Conservation (phyloP, 2,888 invertebrate genomes). For the Anodontia alba region DNA sequence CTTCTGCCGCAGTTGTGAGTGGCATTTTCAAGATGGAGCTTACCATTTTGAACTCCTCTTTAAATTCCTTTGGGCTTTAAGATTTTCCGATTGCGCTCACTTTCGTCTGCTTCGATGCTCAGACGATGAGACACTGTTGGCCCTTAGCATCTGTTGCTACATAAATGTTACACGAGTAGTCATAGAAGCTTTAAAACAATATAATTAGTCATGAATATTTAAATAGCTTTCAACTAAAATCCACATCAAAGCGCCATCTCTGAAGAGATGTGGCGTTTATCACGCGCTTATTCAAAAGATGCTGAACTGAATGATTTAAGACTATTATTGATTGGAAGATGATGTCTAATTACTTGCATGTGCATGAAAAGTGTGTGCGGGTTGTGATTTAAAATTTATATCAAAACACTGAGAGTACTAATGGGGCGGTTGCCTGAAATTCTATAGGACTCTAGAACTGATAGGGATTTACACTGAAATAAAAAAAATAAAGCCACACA, state of each 20-base stretch:
- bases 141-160: not conserved
- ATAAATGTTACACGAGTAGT: not conserved
- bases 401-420: no score
- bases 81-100: not conserved
- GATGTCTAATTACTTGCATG: no score
- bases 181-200: not conserved
- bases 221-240: not conserved
- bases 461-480: no score
- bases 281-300: not conserved
- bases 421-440: no score
- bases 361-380: no score
- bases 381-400: no score
- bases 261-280: not conserved
- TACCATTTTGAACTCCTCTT: not conserved
- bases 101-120: not conserved
- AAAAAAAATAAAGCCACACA: no score
- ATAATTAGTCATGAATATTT: not conserved
- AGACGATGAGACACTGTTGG: not conserved
- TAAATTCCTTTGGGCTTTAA: not conserved
- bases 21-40: not conserved
- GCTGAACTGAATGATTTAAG: not conserved
- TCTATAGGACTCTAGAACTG: no score
- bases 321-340: not conserved
- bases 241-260: not conserved
- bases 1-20: no score